Base-by-base conservation (phyloP, 35 echinoderm and acorn worm species). In the Chiridota heheva region DNA sequence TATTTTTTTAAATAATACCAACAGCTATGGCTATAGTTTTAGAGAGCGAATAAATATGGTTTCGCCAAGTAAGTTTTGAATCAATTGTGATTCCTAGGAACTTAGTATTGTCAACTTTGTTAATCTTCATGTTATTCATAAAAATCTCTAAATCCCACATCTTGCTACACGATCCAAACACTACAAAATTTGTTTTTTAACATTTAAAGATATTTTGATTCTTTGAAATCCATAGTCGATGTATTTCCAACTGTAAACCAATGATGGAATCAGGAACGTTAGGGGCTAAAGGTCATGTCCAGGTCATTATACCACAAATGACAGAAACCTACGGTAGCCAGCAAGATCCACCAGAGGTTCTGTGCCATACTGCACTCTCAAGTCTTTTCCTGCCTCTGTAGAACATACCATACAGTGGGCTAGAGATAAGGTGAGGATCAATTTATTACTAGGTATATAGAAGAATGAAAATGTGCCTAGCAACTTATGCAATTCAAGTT, bases 351-450 rank as follows among this genome's bases (percentile, higher is more conserved):
- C 84, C 85, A 15, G 95, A 98, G 30, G 58, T 45, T 91, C 90
- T 35, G 80, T 98, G 2, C 95, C 95, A 22, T 98, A 98, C 78
- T 98, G 95, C 30, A 98, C 95, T 5, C 89, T 98, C 28, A 98
- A 98, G 57, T 91, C 95, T 15, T 98, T 98, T 49, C 95, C 95
- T 33, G 84, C 95, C 36, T 84, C 82, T 22, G 88, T 98, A 58
- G 95, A 97, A 82, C 95, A 98, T 43, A 98, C 95, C 28, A 98
- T 98, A 76, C 95, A 91, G 20, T 98, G 95, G 94, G 94, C 88
- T 27, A 91, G 88, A 64, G 95, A 98, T 64, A 98, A 98, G 83
- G 90, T 92, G 25, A 66, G 69, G 38, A 60, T 6, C 17, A 40
- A 77, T 59, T 25, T 38, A 42, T 29, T 60, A 51, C 36, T 55